A percentile compares a stretch with the other conserved stretches of the same genome.
Conservation (phyloP, 2,888 invertebrate genomes). For the Caenorhabditis becei region DNA sequence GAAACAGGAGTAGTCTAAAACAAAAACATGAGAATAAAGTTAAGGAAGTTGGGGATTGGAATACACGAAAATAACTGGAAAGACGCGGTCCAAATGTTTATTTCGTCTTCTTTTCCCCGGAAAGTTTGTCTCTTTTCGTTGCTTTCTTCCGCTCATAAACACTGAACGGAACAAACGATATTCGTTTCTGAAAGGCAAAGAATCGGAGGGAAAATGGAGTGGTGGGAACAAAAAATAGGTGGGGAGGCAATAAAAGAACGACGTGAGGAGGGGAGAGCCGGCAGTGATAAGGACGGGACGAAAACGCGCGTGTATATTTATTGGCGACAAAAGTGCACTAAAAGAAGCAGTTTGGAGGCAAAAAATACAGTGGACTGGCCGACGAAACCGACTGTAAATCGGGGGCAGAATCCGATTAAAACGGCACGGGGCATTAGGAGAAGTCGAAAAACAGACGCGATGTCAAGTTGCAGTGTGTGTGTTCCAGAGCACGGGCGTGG, state of each 20-base stretch:
- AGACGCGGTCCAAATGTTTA: neutral
- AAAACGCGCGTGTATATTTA: slow-evolving; percentile 36
- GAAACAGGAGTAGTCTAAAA: too few relatives aligned
- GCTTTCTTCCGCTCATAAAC: slow-evolving; percentile 10
- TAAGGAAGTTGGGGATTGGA: too few relatives aligned
- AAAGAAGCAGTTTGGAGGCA: slow-evolving; percentile 32
- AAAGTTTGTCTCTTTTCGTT: neutral
- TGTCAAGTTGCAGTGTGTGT: neutral
- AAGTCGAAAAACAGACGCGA: neutral
- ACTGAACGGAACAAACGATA: slow-evolving; percentile 21
- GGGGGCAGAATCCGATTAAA: slow-evolving; percentile 32
- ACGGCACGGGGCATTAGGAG: slow-evolving; percentile 23
- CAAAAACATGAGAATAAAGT: too few relatives aligned
- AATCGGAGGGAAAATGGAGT: slow-evolving; percentile 1
- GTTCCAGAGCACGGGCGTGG: neutral
- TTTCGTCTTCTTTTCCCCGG: neutral
- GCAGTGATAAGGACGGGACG: slow-evolving; percentile 8
- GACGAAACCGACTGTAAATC: slow-evolving; percentile 9
- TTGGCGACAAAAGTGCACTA: slow-evolving; percentile 47
- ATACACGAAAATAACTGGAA: neutral
- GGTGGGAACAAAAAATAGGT: slow-evolving; percentile 19
- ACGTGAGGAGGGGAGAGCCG: slow-evolving; percentile 20
- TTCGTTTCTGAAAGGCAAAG: slow-evolving; percentile 15
- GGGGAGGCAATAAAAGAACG: slow-evolving; percentile 41
- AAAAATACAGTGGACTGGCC: neutral